Evolutionary conservation across 2,797 vertebrate species (phyloP).

Genomic region (Aphelocoma californica): DNA sequence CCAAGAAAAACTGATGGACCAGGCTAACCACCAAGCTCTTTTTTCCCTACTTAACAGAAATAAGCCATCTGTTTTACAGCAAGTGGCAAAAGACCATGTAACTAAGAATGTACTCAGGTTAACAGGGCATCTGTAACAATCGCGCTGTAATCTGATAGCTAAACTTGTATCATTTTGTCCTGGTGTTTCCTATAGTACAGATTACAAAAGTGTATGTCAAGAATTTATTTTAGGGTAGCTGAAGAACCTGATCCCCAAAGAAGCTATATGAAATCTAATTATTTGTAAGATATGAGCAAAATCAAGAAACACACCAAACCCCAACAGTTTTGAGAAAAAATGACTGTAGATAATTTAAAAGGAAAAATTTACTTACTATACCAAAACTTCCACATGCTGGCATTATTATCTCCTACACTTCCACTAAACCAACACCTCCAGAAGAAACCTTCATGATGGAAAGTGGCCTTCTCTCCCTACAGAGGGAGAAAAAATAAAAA

Average conservation of each 20-base stretch:
- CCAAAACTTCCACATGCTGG: constrained; percentile 85
- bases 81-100: neutral
- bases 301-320: neutral
- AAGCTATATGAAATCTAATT: neutral
- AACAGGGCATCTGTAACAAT: neutral
- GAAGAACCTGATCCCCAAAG: neutral
- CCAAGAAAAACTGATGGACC: neutral
- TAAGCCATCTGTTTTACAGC: neutral
- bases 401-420: constrained; percentile 66
- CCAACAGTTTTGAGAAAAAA: neutral
- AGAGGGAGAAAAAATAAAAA: neutral
- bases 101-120: neutral
- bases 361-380: constrained; percentile 84
- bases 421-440: constrained; percentile 89
- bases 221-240: neutral
- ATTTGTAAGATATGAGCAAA: neutral
- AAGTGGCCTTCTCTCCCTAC: constrained; percentile 72
- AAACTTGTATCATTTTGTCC: neutral
- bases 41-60: neutral
- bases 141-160: neutral
- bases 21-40: neutral
- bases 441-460: constrained; percentile 95
- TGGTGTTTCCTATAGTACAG: neutral
- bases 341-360: neutral
- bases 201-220: neutral